Evolutionary conservation across 2,797 vertebrate genomes (phyloP).

Genomic region (Hydrolagus colliei): DNA sequence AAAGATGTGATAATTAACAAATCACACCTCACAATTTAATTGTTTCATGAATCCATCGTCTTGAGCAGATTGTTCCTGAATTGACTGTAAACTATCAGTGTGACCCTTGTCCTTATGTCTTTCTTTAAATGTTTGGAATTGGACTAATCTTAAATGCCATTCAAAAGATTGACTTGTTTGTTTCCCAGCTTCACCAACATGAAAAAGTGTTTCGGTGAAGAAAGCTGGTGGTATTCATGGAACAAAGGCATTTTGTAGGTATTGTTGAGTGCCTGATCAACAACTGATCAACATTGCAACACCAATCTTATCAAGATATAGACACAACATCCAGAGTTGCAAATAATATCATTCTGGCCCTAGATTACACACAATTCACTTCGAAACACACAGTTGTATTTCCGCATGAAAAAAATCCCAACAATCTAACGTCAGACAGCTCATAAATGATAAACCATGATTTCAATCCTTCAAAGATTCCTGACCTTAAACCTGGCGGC

Average conservation of each 20-base stretch:
- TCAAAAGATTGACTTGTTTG: neutral
- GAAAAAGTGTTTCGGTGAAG: neutral
- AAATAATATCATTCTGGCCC: neutral
- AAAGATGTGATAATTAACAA: too few species aligned
- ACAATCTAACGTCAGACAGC: too few species aligned
- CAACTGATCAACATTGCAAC: too few species aligned
- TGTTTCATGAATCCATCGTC: too few species aligned
- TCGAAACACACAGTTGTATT: neutral
- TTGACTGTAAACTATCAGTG: constrained; percentile 2
- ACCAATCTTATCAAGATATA: neutral
- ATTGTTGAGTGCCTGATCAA: neutral
- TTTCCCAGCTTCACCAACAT: neutral
- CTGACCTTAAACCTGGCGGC: neutral
- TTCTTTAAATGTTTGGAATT: neutral
- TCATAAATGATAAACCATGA: neutral
- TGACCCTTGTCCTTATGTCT: neutral
- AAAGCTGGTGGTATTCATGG: neutral
- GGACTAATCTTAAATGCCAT: neutral
- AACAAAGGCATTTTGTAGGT: neutral
- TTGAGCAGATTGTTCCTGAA: neutral
- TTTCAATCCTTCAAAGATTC: too few species aligned
- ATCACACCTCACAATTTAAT: too few species aligned
- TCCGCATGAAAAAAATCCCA: neutral
- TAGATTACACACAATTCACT: neutral
- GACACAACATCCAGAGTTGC: neutral